Percentiles rank a stretch among this genome's conserved stretches.
phyloP scores from a whole-genome alignment of 2,888 invertebrate species.

The Alentia gelatinosa region DNA sequence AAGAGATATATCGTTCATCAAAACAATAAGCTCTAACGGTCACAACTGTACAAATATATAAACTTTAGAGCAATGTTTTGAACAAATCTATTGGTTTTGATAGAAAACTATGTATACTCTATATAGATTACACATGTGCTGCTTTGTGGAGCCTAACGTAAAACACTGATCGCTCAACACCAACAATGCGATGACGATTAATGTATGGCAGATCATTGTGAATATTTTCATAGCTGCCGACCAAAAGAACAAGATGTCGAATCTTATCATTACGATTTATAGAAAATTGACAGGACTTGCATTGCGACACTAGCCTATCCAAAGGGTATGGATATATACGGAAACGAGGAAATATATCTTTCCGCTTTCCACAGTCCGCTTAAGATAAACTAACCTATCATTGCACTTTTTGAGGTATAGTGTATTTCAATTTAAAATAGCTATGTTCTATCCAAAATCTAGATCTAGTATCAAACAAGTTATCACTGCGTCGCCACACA shows the following conservation, averaged over 20 bases:
- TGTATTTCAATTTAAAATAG: neutral
- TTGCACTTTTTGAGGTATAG: conserved; percentile 5
- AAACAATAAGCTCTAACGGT: too few relatives aligned
- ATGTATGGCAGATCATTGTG: neutral
- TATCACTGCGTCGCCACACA: neutral
- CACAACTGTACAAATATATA: too few relatives aligned
- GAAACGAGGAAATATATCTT: too few relatives aligned
- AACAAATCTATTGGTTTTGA: too few relatives aligned
- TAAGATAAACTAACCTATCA: neutral
- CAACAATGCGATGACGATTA: neutral
- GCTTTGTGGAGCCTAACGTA: too few relatives aligned
- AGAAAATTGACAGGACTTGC: neutral
- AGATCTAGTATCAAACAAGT: neutral
- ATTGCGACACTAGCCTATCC: too few relatives aligned
- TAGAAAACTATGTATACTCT: too few relatives aligned
- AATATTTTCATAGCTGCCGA: neutral
- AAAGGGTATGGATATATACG: too few relatives aligned
- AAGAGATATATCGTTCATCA: too few relatives aligned
- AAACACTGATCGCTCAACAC: neutral
- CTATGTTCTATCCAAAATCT: neutral
- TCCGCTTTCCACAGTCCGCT: too few relatives aligned
- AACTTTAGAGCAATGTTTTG: too few relatives aligned
- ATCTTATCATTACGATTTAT: neutral
- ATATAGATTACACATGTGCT: too few relatives aligned
- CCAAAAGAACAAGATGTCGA: neutral